A percentile compares a stretch with the other conserved stretches of the same genome.
phyloP scores from a whole-genome alignment of 2,888 invertebrate genomes.

The Eristalis intricaria region DNA sequence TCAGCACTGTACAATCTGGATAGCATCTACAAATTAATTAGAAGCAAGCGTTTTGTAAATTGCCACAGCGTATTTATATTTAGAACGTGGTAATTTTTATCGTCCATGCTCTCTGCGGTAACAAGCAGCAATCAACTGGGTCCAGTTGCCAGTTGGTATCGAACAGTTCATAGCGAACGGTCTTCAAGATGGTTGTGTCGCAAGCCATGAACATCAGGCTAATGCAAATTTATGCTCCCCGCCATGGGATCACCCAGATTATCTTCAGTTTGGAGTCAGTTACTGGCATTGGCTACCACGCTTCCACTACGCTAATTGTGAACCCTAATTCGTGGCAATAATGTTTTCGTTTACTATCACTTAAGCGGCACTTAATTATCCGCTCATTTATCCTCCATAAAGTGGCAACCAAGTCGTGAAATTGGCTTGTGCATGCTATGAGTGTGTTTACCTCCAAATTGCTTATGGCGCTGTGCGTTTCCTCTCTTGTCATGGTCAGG shows the following conservation, averaged over 20 bases:
- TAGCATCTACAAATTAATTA: constrained; percentile 36
- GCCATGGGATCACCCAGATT: constrained; percentile 24
- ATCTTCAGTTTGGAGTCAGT: constrained; percentile 38
- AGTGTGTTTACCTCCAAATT: constrained; percentile 79
- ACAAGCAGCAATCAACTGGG: not conserved
- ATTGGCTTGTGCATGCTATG: constrained; percentile 20
- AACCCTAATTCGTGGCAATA: constrained; percentile 51
- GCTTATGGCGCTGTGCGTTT: constrained; percentile 81
- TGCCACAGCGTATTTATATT: constrained; percentile 6
- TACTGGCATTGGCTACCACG: not conserved
- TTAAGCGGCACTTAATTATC: constrained; percentile 68
- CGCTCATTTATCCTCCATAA: constrained; percentile 48
- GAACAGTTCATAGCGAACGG: not conserved
- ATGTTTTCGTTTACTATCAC: constrained; percentile 59
- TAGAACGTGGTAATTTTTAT: constrained; percentile 12
- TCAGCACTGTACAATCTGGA: not conserved
- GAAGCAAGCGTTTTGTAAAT: not conserved
- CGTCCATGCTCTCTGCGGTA: not conserved
- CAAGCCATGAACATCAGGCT: not conserved
- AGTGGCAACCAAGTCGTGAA: constrained; percentile 46
- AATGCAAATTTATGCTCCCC: constrained; percentile 21
- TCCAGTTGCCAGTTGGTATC: not conserved
- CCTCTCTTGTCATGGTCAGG: constrained; percentile 79
- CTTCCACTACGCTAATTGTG: constrained; percentile 39
- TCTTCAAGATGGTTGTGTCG: not conserved